Evolutionary conservation across 2,113 vertebrate genomes (phyloP).

Genomic region (Siphamia tubifer): DNA sequence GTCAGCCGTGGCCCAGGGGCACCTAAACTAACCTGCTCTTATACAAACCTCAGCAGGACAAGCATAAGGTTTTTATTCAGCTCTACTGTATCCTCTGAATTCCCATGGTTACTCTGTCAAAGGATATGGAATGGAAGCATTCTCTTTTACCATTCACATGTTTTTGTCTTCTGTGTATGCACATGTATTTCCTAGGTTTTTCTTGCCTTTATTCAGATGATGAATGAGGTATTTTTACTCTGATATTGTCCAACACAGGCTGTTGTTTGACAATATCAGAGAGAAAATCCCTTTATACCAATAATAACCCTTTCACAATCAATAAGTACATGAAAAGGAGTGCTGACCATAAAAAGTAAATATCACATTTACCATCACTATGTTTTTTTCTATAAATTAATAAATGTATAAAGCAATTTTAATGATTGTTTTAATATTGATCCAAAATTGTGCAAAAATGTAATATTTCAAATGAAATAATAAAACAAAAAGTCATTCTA

Average conservation of each 20-base stretch:
- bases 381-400: too few species aligned
- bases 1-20: constrained; percentile 24
- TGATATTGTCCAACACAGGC: neutral
- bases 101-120: neutral
- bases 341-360: too few species aligned
- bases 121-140: neutral
- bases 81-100: neutral
- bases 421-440: too few species aligned
- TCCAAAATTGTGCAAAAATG: too few species aligned
- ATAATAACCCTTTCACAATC: too few species aligned
- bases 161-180: neutral
- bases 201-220: neutral
- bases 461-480: too few species aligned
- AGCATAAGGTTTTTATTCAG: neutral
- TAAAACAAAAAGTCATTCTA: too few species aligned
- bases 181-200: neutral
- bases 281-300: too few species aligned
- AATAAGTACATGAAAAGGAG: too few species aligned
- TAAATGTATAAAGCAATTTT: too few species aligned
- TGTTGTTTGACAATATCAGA: too few species aligned
- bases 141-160: neutral
- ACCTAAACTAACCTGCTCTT: constrained; percentile 39
- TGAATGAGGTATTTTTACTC: neutral
- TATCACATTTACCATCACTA: too few species aligned
- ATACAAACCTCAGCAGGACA: neutral